Conservation (phyloP, 1,140 invertebrate species). For the Carposina sasakii region DNA sequence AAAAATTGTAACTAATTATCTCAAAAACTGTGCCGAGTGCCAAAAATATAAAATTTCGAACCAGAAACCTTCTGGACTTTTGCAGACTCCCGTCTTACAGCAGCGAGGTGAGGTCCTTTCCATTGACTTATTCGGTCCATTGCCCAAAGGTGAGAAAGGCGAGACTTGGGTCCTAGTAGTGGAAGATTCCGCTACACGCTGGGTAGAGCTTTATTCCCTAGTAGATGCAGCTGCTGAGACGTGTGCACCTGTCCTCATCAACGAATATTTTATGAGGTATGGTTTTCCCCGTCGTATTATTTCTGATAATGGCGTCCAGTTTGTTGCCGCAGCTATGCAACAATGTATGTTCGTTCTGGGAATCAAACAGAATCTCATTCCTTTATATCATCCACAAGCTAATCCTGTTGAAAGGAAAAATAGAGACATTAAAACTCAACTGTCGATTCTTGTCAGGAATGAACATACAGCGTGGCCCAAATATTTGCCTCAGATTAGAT, state of each 20-base stretch:
- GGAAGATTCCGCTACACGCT: slow-evolving; percentile 30
- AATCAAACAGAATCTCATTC: slow-evolving; percentile 31
- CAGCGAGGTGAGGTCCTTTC: neutral
- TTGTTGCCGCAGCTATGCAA: slow-evolving; percentile 32
- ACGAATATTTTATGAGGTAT: slow-evolving; percentile 24
- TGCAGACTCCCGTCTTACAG: slow-evolving; percentile 3
- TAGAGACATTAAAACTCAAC: slow-evolving; percentile 19
- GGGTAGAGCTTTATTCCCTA: slow-evolving; percentile 26
- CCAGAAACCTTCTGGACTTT: slow-evolving; percentile 23
- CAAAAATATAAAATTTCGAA: slow-evolving; percentile 23
- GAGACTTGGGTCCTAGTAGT: slow-evolving; percentile 11
- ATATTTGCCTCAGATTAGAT: slow-evolving; percentile 17
- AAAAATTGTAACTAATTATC: slow-evolving; percentile 22
- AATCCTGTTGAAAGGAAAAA: slow-evolving; percentile 29
- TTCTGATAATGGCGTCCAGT: slow-evolving; percentile 31
- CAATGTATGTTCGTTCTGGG: slow-evolving; percentile 25
- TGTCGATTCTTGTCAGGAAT: slow-evolving; percentile 12
- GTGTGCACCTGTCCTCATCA: slow-evolving; percentile 23
- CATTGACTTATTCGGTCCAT: neutral
- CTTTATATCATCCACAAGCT: slow-evolving; percentile 22
- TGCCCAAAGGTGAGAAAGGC: neutral
- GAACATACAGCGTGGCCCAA: slow-evolving; percentile 24
- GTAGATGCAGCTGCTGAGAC: slow-evolving; percentile 25
- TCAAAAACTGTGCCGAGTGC: slow-evolving; percentile 15
- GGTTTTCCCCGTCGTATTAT: slow-evolving; percentile 31